Evolutionary conservation across 2,113 vertebrate genomes (phyloP).

Genomic region (Zingel zingel): DNA sequence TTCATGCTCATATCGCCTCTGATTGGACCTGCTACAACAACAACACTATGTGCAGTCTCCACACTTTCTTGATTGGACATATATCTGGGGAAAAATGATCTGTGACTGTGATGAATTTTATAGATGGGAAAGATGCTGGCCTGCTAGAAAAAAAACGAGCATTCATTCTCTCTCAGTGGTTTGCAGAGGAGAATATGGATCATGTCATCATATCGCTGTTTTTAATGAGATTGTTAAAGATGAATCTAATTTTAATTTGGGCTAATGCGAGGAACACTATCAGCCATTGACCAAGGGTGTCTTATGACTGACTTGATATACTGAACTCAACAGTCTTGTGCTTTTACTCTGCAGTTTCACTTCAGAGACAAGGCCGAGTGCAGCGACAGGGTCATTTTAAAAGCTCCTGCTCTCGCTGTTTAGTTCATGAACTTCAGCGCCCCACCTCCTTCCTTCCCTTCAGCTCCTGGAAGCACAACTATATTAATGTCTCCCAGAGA

Average conservation of each 20-base stretch:
- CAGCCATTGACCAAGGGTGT: constrained; percentile 77
- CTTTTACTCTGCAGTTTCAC: constrained; percentile 75
- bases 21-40: constrained; percentile 55
- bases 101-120: constrained; percentile 54
- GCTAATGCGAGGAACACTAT: constrained; percentile 81
- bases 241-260: constrained; percentile 83
- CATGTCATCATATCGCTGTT: constrained; percentile 76
- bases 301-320: constrained; percentile 83
- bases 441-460: constrained; percentile 46
- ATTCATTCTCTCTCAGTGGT: constrained; percentile 54
- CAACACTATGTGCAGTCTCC: constrained; percentile 41
- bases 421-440: constrained; percentile 70
- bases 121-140: constrained; percentile 39
- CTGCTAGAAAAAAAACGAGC: constrained; percentile 39
- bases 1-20: constrained; percentile 57
- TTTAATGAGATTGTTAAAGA: constrained; percentile 77
- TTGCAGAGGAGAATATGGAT: constrained; percentile 39
- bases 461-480: constrained; percentile 60
- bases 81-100: constrained; percentile 35
- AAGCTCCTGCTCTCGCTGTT: constrained; percentile 53
- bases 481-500: constrained; percentile 74
- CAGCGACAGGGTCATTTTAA: constrained; percentile 61
- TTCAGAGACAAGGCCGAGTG: constrained; percentile 52
- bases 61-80: constrained; percentile 62
- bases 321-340: constrained; percentile 78